Evolutionary conservation across 2,888 invertebrate genomes (phyloP).

Genomic region (Alviniconcha strummeri): DNA sequence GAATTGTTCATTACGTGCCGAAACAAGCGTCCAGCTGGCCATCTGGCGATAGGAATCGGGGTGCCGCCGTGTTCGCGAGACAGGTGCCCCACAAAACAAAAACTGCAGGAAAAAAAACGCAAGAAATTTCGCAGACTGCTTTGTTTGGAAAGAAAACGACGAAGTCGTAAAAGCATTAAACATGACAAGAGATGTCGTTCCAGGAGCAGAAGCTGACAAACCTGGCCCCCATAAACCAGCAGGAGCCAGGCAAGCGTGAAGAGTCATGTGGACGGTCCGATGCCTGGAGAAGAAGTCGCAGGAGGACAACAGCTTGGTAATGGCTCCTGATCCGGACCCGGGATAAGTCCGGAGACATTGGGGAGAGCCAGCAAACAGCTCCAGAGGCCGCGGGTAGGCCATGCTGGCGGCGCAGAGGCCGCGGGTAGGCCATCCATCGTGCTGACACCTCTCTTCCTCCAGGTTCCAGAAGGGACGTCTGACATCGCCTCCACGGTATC

Average conservation of each 20-base stretch:
- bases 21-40: no score
- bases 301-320: conserved; percentile 33
- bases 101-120: neutral
- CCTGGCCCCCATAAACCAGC: conserved; percentile 13
- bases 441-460: conserved; percentile 5
- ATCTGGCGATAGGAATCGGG: neutral
- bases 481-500: conserved; percentile 7
- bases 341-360: conserved; percentile 15
- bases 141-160: conserved; percentile 16
- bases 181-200: neutral
- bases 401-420: neutral
- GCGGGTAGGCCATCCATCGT: conserved; percentile 27
- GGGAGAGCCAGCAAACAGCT: neutral
- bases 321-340: conserved; percentile 17
- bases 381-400: neutral
- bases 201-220: conserved; percentile 18
- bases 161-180: conserved; percentile 8
- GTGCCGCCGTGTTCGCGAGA: neutral
- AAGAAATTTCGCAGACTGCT: neutral
- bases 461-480: neutral
- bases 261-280: neutral
- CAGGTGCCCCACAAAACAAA: neutral
- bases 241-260: conserved; percentile 18
- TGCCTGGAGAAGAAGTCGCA: neutral
- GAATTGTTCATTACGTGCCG: no score